Conservation (phyloP, 2,888 invertebrate genomes). For the Hirtodrosophila histrioides region DNA sequence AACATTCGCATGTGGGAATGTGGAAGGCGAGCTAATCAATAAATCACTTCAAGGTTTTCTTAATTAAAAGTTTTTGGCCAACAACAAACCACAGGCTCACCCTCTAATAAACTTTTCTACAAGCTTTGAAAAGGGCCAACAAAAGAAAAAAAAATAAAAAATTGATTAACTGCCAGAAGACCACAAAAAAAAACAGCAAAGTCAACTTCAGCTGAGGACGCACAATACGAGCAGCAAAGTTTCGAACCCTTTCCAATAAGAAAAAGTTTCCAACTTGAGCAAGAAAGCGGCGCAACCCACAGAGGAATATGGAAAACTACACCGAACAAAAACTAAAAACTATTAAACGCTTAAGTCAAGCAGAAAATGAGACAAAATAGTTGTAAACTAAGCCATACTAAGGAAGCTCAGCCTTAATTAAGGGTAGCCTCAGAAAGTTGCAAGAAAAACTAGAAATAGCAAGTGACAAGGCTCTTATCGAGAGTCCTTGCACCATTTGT, state of each 20-base stretch:
- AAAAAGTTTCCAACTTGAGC: slow-evolving; percentile 60
- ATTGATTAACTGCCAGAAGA: slow-evolving; percentile 74
- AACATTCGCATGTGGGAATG: neutral
- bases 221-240: slow-evolving; percentile 45
- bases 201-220: slow-evolving; percentile 32
- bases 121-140: slow-evolving; percentile 37
- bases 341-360: slow-evolving; percentile 83
- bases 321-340: slow-evolving; percentile 68
- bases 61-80: slow-evolving; percentile 82
- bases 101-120: slow-evolving; percentile 68
- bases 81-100: slow-evolving; percentile 61
- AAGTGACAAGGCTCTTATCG: too few species aligned
- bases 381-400: slow-evolving; percentile 51
- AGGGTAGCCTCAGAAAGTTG: slow-evolving; percentile 39
- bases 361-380: slow-evolving; percentile 83
- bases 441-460: neutral
- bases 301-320: slow-evolving; percentile 50
- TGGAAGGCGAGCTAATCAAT: slow-evolving; percentile 71
- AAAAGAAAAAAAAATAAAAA: slow-evolving; percentile 54
- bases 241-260: slow-evolving; percentile 56
- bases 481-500: too few species aligned
- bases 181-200: slow-evolving; percentile 62
- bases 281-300: slow-evolving; percentile 57
- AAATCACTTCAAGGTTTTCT: slow-evolving; percentile 84
- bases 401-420: slow-evolving; percentile 64